Conservation (phyloP, 2,888 invertebrate genomes). For the Drosophila bunnanda region DNA sequence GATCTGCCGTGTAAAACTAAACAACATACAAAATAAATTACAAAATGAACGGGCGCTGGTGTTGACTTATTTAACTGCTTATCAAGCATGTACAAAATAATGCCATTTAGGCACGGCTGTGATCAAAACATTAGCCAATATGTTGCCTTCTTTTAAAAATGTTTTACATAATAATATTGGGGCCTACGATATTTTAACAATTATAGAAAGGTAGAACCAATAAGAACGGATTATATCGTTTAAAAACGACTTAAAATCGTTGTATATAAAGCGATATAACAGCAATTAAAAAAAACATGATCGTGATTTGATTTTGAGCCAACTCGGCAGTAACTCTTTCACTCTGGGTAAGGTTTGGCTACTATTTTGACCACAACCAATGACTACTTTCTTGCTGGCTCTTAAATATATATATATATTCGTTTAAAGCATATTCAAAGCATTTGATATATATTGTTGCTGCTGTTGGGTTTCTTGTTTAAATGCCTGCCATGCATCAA, state of each 20-base stretch:
- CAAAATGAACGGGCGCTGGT: constrained; percentile 48
- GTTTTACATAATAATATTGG: neutral
- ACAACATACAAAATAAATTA: constrained; percentile 65
- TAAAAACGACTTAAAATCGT: neutral
- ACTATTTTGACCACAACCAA: constrained; percentile 23
- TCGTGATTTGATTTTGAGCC: neutral
- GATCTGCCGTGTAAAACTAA: constrained; percentile 46
- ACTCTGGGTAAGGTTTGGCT: neutral
- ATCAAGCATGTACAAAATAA: constrained; percentile 40
- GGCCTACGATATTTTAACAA: neutral
- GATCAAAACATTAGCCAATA: constrained; percentile 6
- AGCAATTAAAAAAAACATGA: neutral
- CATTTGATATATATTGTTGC: constrained; percentile 44
- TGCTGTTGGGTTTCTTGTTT: constrained; percentile 23
- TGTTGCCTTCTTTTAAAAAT: neutral
- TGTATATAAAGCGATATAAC: neutral
- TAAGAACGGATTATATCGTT: neutral
- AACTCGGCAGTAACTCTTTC: neutral
- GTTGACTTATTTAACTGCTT: constrained; percentile 22
- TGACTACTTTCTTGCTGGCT: constrained; percentile 23
- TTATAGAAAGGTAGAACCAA: neutral
- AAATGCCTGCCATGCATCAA: constrained; percentile 55
- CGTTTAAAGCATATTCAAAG: constrained; percentile 75
- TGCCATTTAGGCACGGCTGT: constrained; percentile 25
- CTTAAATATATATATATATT: constrained; percentile 22